Evolutionary conservation across 1,140 invertebrate species (phyloP).

Genomic region (Temnothorax longispinosus): DNA sequence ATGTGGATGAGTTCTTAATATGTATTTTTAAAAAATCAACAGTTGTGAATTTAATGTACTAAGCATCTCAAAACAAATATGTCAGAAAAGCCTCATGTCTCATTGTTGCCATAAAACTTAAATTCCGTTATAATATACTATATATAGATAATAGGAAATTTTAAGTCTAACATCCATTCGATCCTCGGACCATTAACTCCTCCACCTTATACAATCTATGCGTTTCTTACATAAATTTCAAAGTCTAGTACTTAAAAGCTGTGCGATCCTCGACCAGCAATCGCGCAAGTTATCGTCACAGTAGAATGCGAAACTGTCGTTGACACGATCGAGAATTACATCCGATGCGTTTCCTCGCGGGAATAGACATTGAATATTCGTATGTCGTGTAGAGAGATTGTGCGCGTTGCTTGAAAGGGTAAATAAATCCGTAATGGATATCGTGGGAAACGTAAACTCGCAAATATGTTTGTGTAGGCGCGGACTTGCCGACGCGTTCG

Average conservation of each 20-base stretch:
- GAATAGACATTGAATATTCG: not conserved
- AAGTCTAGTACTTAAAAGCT: not conserved
- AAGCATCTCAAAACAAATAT: not conserved
- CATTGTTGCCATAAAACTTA: not conserved
- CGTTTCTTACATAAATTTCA: not conserved
- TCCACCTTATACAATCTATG: not conserved
- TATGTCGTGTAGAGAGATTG: not conserved
- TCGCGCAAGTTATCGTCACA: not conserved
- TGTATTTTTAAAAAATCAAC: not conserved
- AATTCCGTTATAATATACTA: not conserved
- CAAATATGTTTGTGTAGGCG: conserved; percentile 44
- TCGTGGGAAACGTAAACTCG: conserved; percentile 69
- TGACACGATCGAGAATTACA: conserved; percentile 1
- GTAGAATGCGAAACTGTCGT: not conserved
- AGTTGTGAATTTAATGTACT: not conserved
- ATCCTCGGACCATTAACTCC: not conserved
- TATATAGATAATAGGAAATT: not conserved
- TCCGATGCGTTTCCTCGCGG: conserved; percentile 8
- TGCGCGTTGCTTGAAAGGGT: conserved; percentile 32
- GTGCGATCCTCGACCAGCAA: not conserved
- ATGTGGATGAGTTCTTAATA: not conserved
- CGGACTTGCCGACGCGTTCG: conserved; percentile 8
- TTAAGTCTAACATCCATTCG: not conserved
- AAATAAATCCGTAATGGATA: conserved; percentile 74
- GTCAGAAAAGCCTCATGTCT: not conserved